Conservation (phyloP, 2,888 invertebrate species). For the Onchidella celtica region DNA sequence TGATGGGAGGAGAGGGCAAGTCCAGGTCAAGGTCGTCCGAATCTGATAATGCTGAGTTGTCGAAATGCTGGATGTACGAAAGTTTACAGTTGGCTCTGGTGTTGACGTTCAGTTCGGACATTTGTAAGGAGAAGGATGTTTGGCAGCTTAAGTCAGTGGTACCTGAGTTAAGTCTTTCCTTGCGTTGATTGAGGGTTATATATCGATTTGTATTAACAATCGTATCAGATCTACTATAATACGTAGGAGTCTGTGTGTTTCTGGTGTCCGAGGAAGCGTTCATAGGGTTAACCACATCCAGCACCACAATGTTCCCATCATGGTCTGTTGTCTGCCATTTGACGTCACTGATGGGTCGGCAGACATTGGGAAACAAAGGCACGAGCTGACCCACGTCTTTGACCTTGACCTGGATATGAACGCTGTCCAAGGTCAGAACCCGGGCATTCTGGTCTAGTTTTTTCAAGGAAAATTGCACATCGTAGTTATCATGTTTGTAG, state of each 20-base stretch:
- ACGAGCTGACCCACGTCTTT: slow-evolving; percentile 71
- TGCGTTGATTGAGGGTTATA: not conserved
- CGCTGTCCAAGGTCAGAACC: slow-evolving; percentile 61
- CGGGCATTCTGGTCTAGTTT: slow-evolving; percentile 59
- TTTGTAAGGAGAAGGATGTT: not conserved
- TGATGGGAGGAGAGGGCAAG: not conserved
- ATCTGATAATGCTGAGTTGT: not conserved
- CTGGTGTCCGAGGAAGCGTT: not conserved
- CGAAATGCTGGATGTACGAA: not conserved
- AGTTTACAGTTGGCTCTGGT: not conserved
- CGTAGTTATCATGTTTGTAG: slow-evolving; percentile 64
- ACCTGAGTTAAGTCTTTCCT: not conserved
- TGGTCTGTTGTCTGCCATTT: slow-evolving; percentile 74
- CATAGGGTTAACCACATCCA: slow-evolving; percentile 55
- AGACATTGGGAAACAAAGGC: slow-evolving; percentile 72
- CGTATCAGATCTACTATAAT: not conserved
- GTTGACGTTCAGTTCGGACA: not conserved
- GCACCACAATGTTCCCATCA: slow-evolving; percentile 71
- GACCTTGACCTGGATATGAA: slow-evolving; percentile 68
- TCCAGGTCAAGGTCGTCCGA: not conserved
- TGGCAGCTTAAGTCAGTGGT: not conserved
- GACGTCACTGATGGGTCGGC: slow-evolving; percentile 68
- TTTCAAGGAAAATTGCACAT: slow-evolving; percentile 74
- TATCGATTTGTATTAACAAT: not conserved
- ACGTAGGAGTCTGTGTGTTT: not conserved